Percentiles rank a stretch among this genome's conserved stretches.
phyloP scores from a whole-genome alignment of 2,113 vertebrate genomes.

The Delphinapterus leucas region DNA sequence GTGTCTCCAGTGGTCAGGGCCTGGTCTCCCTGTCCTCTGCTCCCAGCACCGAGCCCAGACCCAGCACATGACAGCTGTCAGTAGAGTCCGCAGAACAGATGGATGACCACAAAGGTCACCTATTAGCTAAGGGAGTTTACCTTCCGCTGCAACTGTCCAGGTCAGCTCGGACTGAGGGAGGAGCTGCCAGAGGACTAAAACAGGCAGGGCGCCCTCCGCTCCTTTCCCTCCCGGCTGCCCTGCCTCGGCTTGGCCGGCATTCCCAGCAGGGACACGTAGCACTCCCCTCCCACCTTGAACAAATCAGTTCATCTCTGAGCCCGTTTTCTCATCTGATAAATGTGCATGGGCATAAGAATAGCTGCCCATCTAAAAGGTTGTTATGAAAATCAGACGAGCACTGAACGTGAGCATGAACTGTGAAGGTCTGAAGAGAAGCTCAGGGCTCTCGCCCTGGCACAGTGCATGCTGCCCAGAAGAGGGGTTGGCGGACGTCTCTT shows the following conservation, averaged over 20 bases:
- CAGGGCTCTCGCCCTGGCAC: not conserved
- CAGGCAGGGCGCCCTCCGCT: rapidly evolving
- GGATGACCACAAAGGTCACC: not conserved
- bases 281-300: not conserved
- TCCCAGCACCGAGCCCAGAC: not conserved
- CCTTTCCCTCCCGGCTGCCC: not conserved
- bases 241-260: not conserved
- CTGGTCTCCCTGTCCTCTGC: not conserved
- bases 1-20: not conserved
- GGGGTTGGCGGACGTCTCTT: rapidly evolving
- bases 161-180: not conserved
- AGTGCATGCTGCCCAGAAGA: rapidly evolving
- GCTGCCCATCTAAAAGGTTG: not conserved
- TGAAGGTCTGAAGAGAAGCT: not conserved
- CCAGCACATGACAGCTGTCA: not conserved
- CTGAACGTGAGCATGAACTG: not conserved
- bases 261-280: not conserved
- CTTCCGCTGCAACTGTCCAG: not conserved
- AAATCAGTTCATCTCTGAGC: not conserved
- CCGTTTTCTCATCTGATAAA: not conserved
- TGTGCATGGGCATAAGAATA: not conserved
- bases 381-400: not conserved
- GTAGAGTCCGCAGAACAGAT: not conserved
- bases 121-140: not conserved
- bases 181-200: not conserved